Base-by-base conservation (phyloP, 1,140 invertebrate genomes). In the Aporrectodea caliginosa region DNA sequence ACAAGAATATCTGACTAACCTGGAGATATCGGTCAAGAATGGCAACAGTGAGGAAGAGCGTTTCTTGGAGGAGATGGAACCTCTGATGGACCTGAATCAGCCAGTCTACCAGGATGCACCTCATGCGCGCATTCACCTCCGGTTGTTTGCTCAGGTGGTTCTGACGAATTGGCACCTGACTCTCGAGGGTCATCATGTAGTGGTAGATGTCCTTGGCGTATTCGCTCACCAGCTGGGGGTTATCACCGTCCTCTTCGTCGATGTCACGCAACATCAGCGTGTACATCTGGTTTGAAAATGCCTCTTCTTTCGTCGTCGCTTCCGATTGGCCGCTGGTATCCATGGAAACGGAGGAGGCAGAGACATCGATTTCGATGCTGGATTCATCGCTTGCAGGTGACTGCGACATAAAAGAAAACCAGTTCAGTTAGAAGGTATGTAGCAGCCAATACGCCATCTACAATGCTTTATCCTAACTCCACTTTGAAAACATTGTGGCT, bases 1-100 rank as follows among this genome's bases (percentile, higher is more conserved):
- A n/a, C n/a, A n/a, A n/a, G n/a, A n/a, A n/a, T n/a, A n/a, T n/a
- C n/a, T n/a, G n/a, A 58, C 43, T 87, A 88, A 94, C 93, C 91
- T 96, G 94, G 81, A 98, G 90, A 90, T 94, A 98, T 83, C 94
- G 90, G 89, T 99, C 97, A 82, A 98, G 91, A 30, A 97, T 93
- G 76, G 93, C 92, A 72, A 98, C 92, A 71, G 94, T 93, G 82
- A 98, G 89, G 87, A 95, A 95, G 33, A 98, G 91, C 1, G 96
- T 98, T 88, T 98, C 97, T 83, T 93, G 92, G n/a, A 93, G 88
- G 16, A 98, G 89, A 81, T 92, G 92, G 86, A 98, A 98, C 85
- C 95, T 93, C 79, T 91, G 88, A 85, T 98, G 95, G 16, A 98
- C 95, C 85, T 97, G 95, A 30, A 97, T 92, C 32, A 98, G 88